These are phyloP conservation scores for Diceros bicornis DNA, from an alignment of 2,797 vertebrate species.

Conservation along the genomic window DNA sequence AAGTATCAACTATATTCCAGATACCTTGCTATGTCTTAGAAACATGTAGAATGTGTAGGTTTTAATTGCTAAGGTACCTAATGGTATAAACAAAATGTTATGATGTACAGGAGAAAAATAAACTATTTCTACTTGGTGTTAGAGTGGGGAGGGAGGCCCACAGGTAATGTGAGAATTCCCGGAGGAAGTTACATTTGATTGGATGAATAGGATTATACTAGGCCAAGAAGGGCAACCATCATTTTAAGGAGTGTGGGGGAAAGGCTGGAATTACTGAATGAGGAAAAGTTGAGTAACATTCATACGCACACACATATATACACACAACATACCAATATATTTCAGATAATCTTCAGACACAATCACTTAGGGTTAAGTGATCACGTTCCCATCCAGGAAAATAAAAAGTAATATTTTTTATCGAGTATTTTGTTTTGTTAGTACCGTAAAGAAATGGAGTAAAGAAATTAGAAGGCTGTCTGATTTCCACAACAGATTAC, in stretches of 20 bases:
- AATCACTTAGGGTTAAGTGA: not conserved
- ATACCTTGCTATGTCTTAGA: not conserved
- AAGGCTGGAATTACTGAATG: not conserved
- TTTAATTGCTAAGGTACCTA: not conserved
- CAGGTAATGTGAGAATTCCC: not conserved
- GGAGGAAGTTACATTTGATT: not conserved
- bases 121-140: not conserved
- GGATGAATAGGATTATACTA: not conserved
- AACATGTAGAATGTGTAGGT: not conserved
- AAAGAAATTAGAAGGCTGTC: not conserved
- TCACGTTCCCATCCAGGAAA: conserved; percentile 26
- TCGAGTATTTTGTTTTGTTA: not conserved
- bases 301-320: not conserved
- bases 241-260: not conserved
- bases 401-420: not conserved
- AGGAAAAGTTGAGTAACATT: not conserved
- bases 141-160: not conserved
- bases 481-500: not conserved
- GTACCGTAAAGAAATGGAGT: not conserved
- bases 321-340: not conserved
- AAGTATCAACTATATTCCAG: not conserved
- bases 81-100: conserved; percentile 10
- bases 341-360: not conserved
- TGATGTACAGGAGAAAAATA: not conserved
- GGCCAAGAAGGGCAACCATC: not conserved